Evolutionary conservation across 2,797 vertebrate species (phyloP).

Genomic region (Lutjanus argentimaculatus): DNA sequence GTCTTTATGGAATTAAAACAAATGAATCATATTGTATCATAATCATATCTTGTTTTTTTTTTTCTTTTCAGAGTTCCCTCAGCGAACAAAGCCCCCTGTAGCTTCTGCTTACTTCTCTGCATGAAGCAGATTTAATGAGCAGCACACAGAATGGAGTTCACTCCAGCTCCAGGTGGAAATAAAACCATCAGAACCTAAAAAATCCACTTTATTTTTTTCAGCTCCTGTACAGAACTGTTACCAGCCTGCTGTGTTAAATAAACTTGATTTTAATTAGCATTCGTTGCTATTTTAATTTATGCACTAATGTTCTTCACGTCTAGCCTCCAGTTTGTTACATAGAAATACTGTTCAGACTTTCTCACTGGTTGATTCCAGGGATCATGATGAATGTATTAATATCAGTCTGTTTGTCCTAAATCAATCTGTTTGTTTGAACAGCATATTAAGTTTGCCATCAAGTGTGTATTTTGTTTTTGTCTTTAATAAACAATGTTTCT

Average conservation of each 20-base stretch:
- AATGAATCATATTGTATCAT: not conserved
- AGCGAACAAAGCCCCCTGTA: slow-evolving; percentile 56
- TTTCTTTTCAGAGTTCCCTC: slow-evolving; percentile 49
- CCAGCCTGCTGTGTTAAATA: not conserved
- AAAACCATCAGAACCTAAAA: not conserved
- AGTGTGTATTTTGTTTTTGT: not conserved
- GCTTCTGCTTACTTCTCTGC: slow-evolving; percentile 92
- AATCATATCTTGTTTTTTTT: not conserved
- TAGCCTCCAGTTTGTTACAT: not conserved
- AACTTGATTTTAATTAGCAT: not conserved
- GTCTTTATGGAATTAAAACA: not conserved
- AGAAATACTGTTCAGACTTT: not conserved
- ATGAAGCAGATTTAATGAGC: slow-evolving; percentile 54
- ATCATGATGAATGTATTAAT: slow-evolving; percentile 16
- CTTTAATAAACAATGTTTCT: slow-evolving; percentile 34
- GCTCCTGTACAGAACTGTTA: not conserved
- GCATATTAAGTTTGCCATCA: not conserved
- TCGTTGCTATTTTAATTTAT: slow-evolving; percentile 1
- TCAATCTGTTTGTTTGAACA: not conserved
- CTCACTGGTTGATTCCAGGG: not conserved
- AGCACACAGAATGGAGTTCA: not conserved
- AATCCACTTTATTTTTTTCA: not conserved
- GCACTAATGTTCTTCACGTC: not conserved
- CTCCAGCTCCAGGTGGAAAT: slow-evolving; percentile 1
- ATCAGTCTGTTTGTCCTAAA: not conserved